Conservation (phyloP, 92 coral and sea anemone species). For the Zoanthus sansibaricus region DNA sequence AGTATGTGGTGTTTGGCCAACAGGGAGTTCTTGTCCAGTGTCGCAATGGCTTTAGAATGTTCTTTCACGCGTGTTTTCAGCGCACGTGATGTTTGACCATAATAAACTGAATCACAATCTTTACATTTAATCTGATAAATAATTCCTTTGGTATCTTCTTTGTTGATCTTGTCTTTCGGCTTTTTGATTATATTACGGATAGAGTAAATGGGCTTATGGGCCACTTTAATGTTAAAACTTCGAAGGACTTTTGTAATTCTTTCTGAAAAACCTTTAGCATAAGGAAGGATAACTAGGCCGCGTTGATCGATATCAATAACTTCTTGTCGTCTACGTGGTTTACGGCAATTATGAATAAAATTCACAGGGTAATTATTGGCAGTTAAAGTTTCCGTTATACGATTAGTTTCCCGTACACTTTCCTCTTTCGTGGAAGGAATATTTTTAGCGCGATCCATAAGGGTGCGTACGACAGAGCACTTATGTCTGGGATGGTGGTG, state of each 20-base stretch:
- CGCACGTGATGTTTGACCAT: not conserved
- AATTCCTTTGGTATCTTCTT: not conserved
- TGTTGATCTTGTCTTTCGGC: not conserved
- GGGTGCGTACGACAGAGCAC: slow-evolving; percentile 1
- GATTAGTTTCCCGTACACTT: too few species aligned
- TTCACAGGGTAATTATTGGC: not conserved
- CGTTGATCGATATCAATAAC: not conserved
- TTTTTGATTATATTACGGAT: not conserved
- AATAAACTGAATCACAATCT: not conserved
- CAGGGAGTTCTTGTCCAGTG: too few species aligned
- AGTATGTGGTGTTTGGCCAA: too few species aligned
- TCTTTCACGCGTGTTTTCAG: too few species aligned
- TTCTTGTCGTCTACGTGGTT: not conserved
- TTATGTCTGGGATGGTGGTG: not conserved
- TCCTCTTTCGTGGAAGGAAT: not conserved
- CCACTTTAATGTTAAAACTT: not conserved
- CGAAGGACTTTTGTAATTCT: not conserved
- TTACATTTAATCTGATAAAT: not conserved
- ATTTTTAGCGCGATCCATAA: too few species aligned
- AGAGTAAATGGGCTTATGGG: not conserved
- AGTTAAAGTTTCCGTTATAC: too few species aligned
- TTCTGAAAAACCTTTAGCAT: not conserved
- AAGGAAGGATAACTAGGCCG: not conserved
- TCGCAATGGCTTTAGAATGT: too few species aligned
- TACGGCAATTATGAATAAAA: not conserved